Percentiles rank a stretch among this genome's conserved stretches.
These are phyloP conservation scores for Cephus runcator DNA, from an alignment of 2,888 invertebrate genomes.

Conservation along the genomic window DNA sequence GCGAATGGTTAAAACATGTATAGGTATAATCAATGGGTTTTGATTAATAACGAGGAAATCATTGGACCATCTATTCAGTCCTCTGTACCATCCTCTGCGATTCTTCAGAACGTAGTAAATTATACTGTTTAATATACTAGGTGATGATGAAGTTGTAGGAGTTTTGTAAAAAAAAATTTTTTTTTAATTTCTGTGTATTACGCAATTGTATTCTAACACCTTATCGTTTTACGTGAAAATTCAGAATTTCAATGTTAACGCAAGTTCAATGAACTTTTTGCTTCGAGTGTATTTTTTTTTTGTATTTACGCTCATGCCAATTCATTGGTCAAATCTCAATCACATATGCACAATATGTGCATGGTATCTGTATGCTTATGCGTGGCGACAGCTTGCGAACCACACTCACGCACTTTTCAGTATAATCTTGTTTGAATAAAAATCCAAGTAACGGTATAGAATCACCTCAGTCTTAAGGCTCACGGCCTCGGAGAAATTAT, in stretches of 20 bases:
- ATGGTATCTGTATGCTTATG: neutral
- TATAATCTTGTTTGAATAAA: neutral
- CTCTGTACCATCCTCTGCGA: neutral
- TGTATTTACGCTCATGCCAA: neutral
- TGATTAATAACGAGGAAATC: slow-evolving; percentile 53
- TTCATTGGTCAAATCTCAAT: neutral
- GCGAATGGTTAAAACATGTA: neutral
- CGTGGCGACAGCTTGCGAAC: neutral
- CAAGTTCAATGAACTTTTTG: neutral
- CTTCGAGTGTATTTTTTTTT: neutral
- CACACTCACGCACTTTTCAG: neutral
- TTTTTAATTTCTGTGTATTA: neutral
- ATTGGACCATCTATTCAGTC: neutral
- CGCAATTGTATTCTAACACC: neutral
- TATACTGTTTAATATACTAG: neutral
- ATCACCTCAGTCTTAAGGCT: neutral
- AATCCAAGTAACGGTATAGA: neutral
- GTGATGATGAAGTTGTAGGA: slow-evolving; percentile 25
- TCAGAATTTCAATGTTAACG: neutral
- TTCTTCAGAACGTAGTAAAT: neutral
- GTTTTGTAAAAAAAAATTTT: neutral
- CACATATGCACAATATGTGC: neutral
- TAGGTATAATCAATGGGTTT: slow-evolving; percentile 37
- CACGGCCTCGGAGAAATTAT: neutral
- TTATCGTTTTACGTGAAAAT: neutral